Evolutionary conservation across 2,113 vertebrate species (phyloP).

Genomic region (Corydoras sp.): DNA sequence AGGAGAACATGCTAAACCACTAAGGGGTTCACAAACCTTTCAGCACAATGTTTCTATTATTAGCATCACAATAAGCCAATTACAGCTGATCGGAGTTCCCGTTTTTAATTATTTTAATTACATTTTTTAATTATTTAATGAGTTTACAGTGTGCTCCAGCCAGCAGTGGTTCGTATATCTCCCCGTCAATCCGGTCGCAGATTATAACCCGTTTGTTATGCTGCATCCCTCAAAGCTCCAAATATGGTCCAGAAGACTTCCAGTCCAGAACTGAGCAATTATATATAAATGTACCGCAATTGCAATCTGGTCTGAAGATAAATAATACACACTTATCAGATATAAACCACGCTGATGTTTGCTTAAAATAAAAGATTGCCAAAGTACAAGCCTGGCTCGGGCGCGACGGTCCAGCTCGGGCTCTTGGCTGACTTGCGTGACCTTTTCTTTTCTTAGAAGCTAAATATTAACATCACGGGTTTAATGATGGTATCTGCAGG

Average conservation of each 20-base stretch:
- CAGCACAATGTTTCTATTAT: no score
- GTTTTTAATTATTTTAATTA: no score
- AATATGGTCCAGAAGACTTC: constrained; percentile 36
- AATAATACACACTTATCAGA: constrained; percentile 26
- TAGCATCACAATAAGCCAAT: no score
- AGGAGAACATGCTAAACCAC: no score
- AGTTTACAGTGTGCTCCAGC: no score
- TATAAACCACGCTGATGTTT: constrained; percentile 8
- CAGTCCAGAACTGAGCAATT: constrained; percentile 7
- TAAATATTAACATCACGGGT: constrained; percentile 44
- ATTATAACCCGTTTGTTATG: constrained; percentile 24
- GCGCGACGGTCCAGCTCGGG: not conserved
- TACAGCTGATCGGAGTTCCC: no score
- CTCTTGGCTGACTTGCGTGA: constrained; percentile 19
- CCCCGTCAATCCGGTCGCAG: constrained; percentile 3
- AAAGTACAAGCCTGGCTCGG: constrained; percentile 2
- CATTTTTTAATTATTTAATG: no score
- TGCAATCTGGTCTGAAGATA: constrained; percentile 17
- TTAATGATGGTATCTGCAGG: constrained; percentile 4
- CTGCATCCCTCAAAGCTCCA: constrained; percentile 38
- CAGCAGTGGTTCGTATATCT: not conserved
- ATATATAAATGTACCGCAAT: constrained; percentile 25
- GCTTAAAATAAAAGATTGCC: constrained; percentile 20
- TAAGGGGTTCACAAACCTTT: no score
- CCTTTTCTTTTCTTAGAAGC: constrained; percentile 41